These are phyloP conservation scores for Euwallacea similis DNA, from an alignment of 1,140 invertebrate genomes.

Conservation along the genomic window DNA sequence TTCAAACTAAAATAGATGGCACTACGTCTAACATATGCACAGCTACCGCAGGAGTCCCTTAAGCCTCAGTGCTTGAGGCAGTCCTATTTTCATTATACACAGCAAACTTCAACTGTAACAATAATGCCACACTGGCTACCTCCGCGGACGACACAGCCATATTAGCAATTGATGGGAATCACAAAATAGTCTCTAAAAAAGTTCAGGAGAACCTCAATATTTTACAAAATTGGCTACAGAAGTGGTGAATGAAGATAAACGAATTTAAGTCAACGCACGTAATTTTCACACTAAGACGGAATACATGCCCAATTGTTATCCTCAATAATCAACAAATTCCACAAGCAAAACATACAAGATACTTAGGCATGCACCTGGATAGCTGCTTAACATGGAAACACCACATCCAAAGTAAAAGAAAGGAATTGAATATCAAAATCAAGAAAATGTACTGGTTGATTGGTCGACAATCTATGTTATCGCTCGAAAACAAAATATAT, in stretches of 20 bases:
- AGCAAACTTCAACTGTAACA: background rate
- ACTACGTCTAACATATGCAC: background rate
- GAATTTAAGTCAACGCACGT: constrained; percentile 9
- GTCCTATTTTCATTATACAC: background rate
- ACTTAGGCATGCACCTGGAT: constrained; percentile 7
- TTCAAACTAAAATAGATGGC: background rate
- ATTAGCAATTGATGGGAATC: background rate
- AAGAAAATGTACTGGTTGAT: background rate
- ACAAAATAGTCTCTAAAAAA: background rate
- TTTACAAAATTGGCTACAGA: constrained; percentile 1
- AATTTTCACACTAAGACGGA: background rate
- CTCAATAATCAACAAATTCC: background rate
- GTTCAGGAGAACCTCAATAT: background rate
- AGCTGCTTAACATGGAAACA: background rate
- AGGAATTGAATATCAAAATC: background rate
- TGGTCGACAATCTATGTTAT: background rate
- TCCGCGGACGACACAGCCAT: background rate
- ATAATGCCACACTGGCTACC: background rate
- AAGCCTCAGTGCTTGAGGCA: background rate
- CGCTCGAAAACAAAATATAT: background rate
- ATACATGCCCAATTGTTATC: background rate
- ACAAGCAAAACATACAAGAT: constrained; percentile 7
- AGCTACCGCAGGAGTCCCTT: background rate
- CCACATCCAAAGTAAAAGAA: background rate
- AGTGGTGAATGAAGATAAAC: constrained; percentile 2